Percentiles rank a stretch among this genome's conserved stretches.
Evolutionary conservation across 2,888 invertebrate genomes (phyloP).

Genomic region (Hydriomena furcata): DNA sequence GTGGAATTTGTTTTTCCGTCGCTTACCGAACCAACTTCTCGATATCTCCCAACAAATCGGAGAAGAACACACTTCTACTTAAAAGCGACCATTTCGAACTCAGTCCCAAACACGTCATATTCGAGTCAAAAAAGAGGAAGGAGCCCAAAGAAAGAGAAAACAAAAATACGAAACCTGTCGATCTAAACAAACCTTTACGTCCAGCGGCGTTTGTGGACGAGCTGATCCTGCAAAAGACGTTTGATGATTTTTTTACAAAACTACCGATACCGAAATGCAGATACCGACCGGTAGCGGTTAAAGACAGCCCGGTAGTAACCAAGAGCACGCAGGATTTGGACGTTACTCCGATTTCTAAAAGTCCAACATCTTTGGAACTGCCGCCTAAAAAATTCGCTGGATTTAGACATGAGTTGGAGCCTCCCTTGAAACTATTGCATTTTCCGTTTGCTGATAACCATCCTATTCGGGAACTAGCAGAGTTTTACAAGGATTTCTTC

Average conservation of each 20-base stretch:
- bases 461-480: constrained; percentile 88
- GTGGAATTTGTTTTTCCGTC: constrained; percentile 92
- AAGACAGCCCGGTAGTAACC: constrained; percentile 44
- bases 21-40: constrained; percentile 96
- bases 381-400: constrained; percentile 75
- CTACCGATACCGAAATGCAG: constrained; percentile 65
- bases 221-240: constrained; percentile 54
- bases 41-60: constrained; percentile 92
- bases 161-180: constrained; percentile 68
- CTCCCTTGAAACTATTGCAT: constrained; percentile 88
- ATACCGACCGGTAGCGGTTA: constrained; percentile 54
- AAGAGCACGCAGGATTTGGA: constrained; percentile 72
- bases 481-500: constrained; percentile 92
- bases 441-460: constrained; percentile 90
- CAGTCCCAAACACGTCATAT: constrained; percentile 87
- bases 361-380: constrained; percentile 68
- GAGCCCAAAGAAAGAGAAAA: constrained; percentile 63
- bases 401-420: constrained; percentile 78
- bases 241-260: constrained; percentile 65
- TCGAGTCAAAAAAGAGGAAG: constrained; percentile 84
- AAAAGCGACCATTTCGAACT: constrained; percentile 96
- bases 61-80: constrained; percentile 90
- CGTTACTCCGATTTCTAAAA: constrained; percentile 54
- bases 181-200: constrained; percentile 88
- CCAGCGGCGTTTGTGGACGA: constrained; percentile 90